A percentile compares a stretch with the other conserved stretches of the same genome.
These are phyloP conservation scores for Catalaphyllia jardinei DNA, from an alignment of 64 coral and sea anemone species.

Conservation along the genomic window DNA sequence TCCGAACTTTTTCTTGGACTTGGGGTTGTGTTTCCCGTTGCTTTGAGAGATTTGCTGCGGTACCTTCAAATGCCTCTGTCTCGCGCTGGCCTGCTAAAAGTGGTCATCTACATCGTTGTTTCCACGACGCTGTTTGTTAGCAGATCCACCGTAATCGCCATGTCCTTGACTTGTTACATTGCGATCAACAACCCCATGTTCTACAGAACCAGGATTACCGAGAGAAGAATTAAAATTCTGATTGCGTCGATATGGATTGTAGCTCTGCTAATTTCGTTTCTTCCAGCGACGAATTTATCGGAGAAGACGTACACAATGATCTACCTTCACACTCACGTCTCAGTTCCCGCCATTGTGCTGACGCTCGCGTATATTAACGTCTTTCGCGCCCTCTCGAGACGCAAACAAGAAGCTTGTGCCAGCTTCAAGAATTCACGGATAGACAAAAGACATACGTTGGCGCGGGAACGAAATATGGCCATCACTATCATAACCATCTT, in stretches of 20 bases:
- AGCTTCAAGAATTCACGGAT: background rate
- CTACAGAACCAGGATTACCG: background rate
- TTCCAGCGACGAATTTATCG: background rate
- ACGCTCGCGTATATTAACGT: background rate
- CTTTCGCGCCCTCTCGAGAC: background rate
- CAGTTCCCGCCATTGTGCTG: background rate
- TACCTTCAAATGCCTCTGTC: background rate
- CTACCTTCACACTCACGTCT: slow-evolving; percentile 4
- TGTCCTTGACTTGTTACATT: background rate
- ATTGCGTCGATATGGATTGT: slow-evolving; percentile 1
- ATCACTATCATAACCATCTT: background rate
- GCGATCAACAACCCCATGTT: slow-evolving; percentile 5
- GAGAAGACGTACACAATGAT: background rate
- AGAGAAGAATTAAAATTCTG: background rate
- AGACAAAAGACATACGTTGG: background rate
- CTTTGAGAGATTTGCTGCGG: slow-evolving; percentile 3
- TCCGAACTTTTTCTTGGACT: background rate
- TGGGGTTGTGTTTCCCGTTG: background rate
- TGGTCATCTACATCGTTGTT: background rate
- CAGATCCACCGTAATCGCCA: background rate
- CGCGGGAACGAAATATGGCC: background rate
- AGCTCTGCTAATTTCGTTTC: background rate
- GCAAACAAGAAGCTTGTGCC: background rate
- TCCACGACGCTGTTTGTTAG: background rate
- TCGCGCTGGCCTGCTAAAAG: background rate